A percentile compares a stretch with the other conserved stretches of the same genome.
Conservation (phyloP, 1,140 invertebrate species). For the Globodera ellingtonae region DNA sequence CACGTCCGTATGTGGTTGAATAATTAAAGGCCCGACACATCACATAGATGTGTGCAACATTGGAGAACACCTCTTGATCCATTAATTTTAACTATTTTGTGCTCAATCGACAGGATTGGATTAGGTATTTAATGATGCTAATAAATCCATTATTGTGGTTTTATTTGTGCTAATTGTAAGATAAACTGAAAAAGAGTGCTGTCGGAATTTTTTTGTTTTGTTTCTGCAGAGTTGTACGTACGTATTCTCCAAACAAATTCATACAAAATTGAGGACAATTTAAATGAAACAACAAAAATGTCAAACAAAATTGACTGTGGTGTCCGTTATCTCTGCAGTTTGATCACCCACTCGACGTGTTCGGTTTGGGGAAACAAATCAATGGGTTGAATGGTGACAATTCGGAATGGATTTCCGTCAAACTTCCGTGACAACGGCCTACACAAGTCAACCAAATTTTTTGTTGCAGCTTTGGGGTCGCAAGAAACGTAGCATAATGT, state of each 20-base stretch:
- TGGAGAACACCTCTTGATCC: neutral
- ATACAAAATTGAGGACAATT: too few species aligned
- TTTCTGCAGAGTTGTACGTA: too few species aligned
- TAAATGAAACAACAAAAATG: neutral
- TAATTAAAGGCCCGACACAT: neutral
- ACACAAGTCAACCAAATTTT: slow-evolving; percentile 81
- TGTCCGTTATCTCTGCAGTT: slow-evolving; percentile 31
- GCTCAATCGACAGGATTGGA: too few species aligned
- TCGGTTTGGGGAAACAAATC: slow-evolving; percentile 63
- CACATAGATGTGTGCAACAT: neutral
- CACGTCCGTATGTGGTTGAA: neutral
- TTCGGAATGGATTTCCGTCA: slow-evolving; percentile 64
- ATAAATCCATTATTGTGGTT: too few species aligned
- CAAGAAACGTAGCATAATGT: slow-evolving; percentile 88
- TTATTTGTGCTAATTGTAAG: too few species aligned
- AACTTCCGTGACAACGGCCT: slow-evolving; percentile 80
- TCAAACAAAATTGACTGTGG: neutral
- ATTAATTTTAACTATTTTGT: neutral
- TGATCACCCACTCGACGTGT: slow-evolving; percentile 62
- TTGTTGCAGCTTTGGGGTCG: slow-evolving; percentile 79
- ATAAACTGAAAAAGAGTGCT: too few species aligned
- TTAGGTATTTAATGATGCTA: too few species aligned
- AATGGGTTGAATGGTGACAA: slow-evolving; percentile 57
- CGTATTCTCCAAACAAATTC: too few species aligned
- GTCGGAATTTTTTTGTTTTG: too few species aligned